Evolutionary conservation across 2,113 vertebrate species (phyloP), one percentile per base, ranked within the genome.

Genomic region (Tenrec ecaudatus): DNA sequence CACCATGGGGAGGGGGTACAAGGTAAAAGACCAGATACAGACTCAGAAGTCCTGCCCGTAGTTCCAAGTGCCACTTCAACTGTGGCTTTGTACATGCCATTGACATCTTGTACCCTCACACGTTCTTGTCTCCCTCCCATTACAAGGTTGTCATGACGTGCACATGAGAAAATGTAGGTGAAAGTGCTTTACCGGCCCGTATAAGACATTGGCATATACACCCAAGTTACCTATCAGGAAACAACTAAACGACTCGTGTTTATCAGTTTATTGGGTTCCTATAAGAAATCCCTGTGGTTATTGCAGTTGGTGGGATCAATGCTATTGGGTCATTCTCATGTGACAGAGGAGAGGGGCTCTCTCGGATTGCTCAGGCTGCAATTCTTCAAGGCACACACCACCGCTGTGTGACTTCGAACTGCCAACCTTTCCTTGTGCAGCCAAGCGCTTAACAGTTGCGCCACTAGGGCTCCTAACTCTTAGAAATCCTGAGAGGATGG

Each of bases 151-250:
- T 29, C 43, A 17, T 62, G 83, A 83, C 38, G 25, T 12, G 71
- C 91, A 68, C 69, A 86, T 53, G 57, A 91, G 57, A 84, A 60
- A 69, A 77, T 79, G 40, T 80, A 73, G 82, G 38, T 69, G n/a
- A 91, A 93, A 76, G 71, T 58, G 53, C 23, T 75, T 75, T 47
- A 60, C 2, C 4, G 57, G 1, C 71, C n/a, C 33, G 57, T 25
- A 87, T 89, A 89, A n/a, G 58, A 94, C 0, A 58, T 11, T 64
- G 23, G 88, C 15, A 82, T 6, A 71, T 0, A 76, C 11, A 53
- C 12, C 47, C 8, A 77, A n/a, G 60, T 25, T 81, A 60, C 40
- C 83, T 43, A 47, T 33, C 73, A 91, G 73, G 78, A 92, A 89
- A 84, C 1, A n/a, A 88, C 27, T 38, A 92, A 89, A 84, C 1